Conservation (phyloP, 2,888 invertebrate genomes). For the Nomada lathburiana region DNA sequence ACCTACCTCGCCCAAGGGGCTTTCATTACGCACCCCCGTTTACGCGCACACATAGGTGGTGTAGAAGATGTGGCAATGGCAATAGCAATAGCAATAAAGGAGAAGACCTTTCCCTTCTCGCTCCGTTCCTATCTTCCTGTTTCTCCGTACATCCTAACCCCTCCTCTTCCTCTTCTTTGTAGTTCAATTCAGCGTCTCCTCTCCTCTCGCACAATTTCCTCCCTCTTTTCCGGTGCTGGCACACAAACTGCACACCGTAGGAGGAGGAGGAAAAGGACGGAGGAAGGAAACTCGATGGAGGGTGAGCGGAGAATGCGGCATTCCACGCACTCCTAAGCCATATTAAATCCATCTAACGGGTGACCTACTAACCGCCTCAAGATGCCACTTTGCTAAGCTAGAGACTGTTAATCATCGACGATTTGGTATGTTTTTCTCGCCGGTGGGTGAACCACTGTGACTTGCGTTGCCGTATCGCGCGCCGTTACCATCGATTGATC, state of each 20-base stretch:
- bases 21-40: constrained; percentile 7
- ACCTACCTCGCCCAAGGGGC: no score
- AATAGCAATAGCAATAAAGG: constrained; percentile 9
- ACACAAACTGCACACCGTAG: constrained; percentile 8
- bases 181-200: constrained; percentile 17
- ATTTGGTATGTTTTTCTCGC: not conserved
- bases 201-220: constrained; percentile 65
- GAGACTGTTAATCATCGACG: not conserved
- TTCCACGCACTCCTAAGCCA: constrained; percentile 70
- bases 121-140: constrained; percentile 8
- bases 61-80: constrained; percentile 44
- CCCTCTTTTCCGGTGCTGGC: constrained; percentile 45
- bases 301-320: constrained; percentile 67
- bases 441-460: not conserved
- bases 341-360: constrained; percentile 76
- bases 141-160: constrained; percentile 23
- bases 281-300: constrained; percentile 52
- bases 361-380: constrained; percentile 60
- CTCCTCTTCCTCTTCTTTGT: constrained; percentile 35
- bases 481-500: not conserved
- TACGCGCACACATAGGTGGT: constrained; percentile 18
- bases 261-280: constrained; percentile 17
- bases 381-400: constrained; percentile 43
- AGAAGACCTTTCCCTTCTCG: constrained; percentile 17
- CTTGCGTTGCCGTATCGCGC: no score